Evolutionary conservation across 2,888 invertebrate species (phyloP), one percentile per base, ranked within the genome.

Genomic region (Pseudeuparius sepicola): DNA sequence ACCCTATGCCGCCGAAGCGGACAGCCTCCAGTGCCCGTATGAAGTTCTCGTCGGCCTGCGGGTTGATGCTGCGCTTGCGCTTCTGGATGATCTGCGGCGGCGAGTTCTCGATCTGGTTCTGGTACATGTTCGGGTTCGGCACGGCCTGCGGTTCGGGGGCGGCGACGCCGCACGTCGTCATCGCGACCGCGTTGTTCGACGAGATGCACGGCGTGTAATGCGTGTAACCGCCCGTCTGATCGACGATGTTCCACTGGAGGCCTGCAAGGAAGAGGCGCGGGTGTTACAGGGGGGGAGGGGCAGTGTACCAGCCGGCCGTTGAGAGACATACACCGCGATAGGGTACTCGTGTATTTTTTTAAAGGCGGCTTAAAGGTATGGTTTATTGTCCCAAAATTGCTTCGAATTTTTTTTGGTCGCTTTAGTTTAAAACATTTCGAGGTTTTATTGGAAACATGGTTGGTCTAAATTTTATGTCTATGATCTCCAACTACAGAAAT

Each of bases 41-140:
- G 60, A 86, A 86, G 57, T 85, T 85, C 54, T 85, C 84, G 51
- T 83, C 84, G 2, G 79, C 76, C 57, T 85, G 86, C 0, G 85
- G 85, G 61, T 86, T 84, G 33, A 77, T 74, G 33, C 78, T 74
- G 40, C 85, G 71, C 51, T 82, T 78, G 24, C 83, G 70, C 50
- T 79, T 81, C 35, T 64, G 67, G 14, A 64, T 57, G 13, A 61
- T 60, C 15, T 63, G 63, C 20, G 61, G 64, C 48, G 58, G 57
- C 25, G 64, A 63, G 26, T 60, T 57, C 30, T 60, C 59, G 31
- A 50, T 50, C 23, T 51, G 50, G 18, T 43, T 43, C 24, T 41
- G 61, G 54, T 34, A 50, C 56, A 50, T 34, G 54, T 41, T 43
- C 9, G 53, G 44, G 39, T 37, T 40, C 42, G 44, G 46, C 39